Percentiles rank a stretch among this genome's conserved stretches.
These are phyloP conservation scores for Atractosteus spatula DNA, from an alignment of 2,113 vertebrate genomes.

Conservation along the genomic window DNA sequence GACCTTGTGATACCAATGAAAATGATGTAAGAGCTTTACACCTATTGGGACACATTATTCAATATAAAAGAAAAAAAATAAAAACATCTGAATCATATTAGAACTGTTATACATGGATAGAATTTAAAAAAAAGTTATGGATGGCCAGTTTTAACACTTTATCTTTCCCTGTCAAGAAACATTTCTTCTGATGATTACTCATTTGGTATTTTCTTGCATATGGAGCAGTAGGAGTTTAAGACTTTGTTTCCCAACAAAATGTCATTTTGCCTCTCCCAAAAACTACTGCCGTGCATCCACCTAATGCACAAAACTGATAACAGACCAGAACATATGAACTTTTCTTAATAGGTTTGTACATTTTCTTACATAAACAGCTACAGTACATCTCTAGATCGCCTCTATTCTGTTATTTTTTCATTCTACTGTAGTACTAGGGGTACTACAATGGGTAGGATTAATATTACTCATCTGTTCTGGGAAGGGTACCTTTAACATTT, in stretches of 20 bases:
- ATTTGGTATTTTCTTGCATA: background rate
- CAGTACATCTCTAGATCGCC: no score
- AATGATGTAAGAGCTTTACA: no score
- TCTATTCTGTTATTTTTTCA: no score
- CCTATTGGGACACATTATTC: no score
- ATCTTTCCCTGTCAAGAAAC: slow-evolving; percentile 1
- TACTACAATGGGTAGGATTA: no score
- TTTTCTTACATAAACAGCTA: no score
- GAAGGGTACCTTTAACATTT: no score
- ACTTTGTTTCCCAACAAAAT: slow-evolving; percentile 1
- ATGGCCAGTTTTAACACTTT: background rate
- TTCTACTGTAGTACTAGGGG: no score
- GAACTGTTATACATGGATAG: background rate
- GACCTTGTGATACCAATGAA: no score
- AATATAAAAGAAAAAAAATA: background rate
- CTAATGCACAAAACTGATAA: background rate
- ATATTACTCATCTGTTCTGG: no score
- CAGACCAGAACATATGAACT: background rate
- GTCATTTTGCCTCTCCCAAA: background rate
- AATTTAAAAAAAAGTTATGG: background rate
- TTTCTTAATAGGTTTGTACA: no score
- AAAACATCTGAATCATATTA: background rate
- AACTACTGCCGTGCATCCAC: background rate
- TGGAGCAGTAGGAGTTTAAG: background rate
- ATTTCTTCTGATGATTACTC: background rate